A percentile compares a stretch with the other conserved stretches of the same genome.
Evolutionary conservation across 2,888 invertebrate genomes (phyloP).

Genomic region (Limnephilus marmoratus): DNA sequence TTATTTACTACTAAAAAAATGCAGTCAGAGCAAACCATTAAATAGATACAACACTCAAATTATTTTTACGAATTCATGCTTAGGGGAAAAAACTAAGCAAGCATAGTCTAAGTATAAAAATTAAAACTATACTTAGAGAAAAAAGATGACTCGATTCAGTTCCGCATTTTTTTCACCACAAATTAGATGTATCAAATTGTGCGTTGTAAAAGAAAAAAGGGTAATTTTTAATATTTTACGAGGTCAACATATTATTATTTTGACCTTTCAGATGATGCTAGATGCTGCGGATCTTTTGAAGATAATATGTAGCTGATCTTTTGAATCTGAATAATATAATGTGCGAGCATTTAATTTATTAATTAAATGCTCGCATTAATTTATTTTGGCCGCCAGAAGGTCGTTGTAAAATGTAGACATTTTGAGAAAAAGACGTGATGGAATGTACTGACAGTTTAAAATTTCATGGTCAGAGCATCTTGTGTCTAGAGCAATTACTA

Average conservation of each 20-base stretch:
- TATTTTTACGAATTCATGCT: not conserved
- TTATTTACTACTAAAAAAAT: not conserved
- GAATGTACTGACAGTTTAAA: not conserved
- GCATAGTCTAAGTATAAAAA: not conserved
- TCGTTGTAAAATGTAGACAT: not conserved
- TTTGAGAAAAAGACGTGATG: not conserved
- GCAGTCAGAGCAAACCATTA: not conserved
- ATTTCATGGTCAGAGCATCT: not conserved
- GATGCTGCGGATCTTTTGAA: not conserved
- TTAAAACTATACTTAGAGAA: not conserved
- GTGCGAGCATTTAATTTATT: not conserved
- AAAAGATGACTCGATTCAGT: not conserved
- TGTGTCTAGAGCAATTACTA: not conserved
- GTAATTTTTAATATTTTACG: not conserved
- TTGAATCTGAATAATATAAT: not conserved
- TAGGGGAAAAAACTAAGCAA: not conserved
- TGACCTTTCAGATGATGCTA: not conserved
- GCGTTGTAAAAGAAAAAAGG: slow-evolving; percentile 20
- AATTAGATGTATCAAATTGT: not conserved
- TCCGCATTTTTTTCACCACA: not conserved
- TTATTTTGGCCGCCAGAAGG: not conserved
- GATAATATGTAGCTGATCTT: slow-evolving; percentile 2
- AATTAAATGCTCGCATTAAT: too few relatives aligned
- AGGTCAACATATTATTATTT: not conserved
- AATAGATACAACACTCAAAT: not conserved